Evolutionary conservation across 2,888 invertebrate species (phyloP).

Genomic region (Mayetiola destructor): DNA sequence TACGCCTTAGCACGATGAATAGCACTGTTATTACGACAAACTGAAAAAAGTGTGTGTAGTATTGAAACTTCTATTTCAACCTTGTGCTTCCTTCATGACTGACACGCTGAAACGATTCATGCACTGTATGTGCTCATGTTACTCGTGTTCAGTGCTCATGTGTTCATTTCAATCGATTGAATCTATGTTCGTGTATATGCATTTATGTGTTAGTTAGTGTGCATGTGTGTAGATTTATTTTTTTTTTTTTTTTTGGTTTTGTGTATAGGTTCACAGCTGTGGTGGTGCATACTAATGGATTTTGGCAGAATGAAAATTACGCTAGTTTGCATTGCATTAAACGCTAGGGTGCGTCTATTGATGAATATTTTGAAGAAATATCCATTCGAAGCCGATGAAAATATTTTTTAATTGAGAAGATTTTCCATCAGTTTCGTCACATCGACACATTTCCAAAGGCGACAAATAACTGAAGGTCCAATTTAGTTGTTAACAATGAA

Average conservation of each 20-base stretch:
- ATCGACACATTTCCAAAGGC: too few species aligned
- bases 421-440: too few species aligned
- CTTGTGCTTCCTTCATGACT: constrained; percentile 9
- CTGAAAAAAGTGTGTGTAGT: constrained; percentile 9
- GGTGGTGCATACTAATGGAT: neutral
- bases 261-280: neutral
- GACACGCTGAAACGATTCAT: constrained; percentile 8
- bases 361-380: too few species aligned
- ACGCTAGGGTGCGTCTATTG: too few species aligned
- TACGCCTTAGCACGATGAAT: constrained; percentile 5
- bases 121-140: constrained; percentile 4
- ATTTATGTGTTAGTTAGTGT: neutral
- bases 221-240: neutral
- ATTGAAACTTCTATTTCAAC: neutral
- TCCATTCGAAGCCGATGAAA: neutral
- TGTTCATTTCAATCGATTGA: too few species aligned
- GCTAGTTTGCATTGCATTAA: too few species aligned
- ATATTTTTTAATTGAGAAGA: too few species aligned
- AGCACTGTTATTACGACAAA: constrained; percentile 7
- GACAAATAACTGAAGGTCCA: neutral
- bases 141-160: too few species aligned
- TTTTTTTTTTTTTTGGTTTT: neutral
- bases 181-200: neutral
- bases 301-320: neutral
- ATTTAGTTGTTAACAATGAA: neutral